A percentile compares a stretch with the other conserved stretches of the same genome.
Conservation (phyloP, 2,888 invertebrate genomes). For the Ochropacha duplaris region DNA sequence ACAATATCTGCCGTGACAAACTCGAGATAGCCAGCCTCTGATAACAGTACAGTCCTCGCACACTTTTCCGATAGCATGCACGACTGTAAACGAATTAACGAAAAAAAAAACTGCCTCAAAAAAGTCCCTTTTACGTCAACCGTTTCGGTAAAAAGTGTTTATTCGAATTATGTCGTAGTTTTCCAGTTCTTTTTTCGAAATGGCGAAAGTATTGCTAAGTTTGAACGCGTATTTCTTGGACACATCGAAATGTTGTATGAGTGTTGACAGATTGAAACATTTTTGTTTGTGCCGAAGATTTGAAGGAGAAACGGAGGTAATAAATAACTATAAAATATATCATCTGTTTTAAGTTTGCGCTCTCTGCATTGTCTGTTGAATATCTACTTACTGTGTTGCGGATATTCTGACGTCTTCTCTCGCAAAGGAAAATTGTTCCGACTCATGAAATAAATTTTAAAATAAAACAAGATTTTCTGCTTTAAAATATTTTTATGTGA, state of each 20-base stretch:
- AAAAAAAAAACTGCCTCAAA: slow-evolving; percentile 9
- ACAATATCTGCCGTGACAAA: slow-evolving; percentile 80
- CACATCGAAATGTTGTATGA: slow-evolving; percentile 65
- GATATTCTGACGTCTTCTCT: neutral
- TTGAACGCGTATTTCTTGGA: slow-evolving; percentile 71
- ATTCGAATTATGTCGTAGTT: neutral
- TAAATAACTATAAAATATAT: slow-evolving; percentile 13
- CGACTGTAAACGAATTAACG: slow-evolving; percentile 32
- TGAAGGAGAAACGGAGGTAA: slow-evolving; percentile 67
- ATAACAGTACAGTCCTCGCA: slow-evolving; percentile 69
- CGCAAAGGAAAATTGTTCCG: neutral
- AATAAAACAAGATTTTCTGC: neutral
- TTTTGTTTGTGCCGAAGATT: slow-evolving; percentile 72
- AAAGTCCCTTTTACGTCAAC: neutral
- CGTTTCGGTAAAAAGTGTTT: neutral
- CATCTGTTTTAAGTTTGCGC: slow-evolving; percentile 1
- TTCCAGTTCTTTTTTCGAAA: slow-evolving; percentile 19
- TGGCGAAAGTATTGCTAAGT: slow-evolving; percentile 67
- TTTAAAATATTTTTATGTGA: neutral
- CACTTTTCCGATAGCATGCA: slow-evolving; percentile 59
- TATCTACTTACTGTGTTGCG: too few species aligned
- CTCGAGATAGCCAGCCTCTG: slow-evolving; percentile 72
- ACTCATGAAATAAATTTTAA: neutral
- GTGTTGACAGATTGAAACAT: slow-evolving; percentile 68
- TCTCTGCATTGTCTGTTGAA: neutral